Conservation (phyloP, 64 coral and sea anemone species). For the Montipora capricornis region DNA sequence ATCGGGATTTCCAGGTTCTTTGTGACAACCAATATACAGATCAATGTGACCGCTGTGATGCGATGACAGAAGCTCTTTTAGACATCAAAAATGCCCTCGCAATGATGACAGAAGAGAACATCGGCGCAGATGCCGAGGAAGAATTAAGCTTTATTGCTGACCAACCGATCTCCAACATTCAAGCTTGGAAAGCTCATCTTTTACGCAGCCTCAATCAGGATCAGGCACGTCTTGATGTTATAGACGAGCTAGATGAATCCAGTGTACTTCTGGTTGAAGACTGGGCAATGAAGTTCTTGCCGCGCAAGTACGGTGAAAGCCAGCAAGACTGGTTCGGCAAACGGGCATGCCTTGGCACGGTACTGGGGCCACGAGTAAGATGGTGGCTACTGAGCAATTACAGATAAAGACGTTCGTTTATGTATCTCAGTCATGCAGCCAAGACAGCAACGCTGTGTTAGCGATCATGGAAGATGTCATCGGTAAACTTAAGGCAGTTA, state of each 20-base stretch:
- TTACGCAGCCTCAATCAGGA: conserved; percentile 46
- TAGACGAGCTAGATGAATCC: background rate
- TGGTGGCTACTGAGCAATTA: too few relatives aligned
- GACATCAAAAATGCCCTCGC: background rate
- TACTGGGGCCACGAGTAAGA: too few relatives aligned
- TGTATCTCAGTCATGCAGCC: too few relatives aligned
- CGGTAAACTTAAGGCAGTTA: too few relatives aligned
- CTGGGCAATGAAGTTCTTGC: conserved; percentile 55
- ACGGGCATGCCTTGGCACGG: too few relatives aligned
- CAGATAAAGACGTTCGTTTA: too few relatives aligned
- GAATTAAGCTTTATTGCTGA: background rate
- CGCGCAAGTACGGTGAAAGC: conserved; percentile 33
- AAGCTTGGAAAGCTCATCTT: conserved; percentile 37
- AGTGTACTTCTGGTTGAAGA: conserved; percentile 17
- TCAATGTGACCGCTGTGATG: too few relatives aligned
- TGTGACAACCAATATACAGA: too few relatives aligned
- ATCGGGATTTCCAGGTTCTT: too few relatives aligned
- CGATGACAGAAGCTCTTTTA: background rate
- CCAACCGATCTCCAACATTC: conserved; percentile 13
- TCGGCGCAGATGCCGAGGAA: background rate
- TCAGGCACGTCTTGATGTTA: conserved; percentile 6
- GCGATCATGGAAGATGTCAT: too few relatives aligned
- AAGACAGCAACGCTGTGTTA: too few relatives aligned
- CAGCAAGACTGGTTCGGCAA: background rate
- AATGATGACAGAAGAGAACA: background rate